Percentiles rank a stretch among this genome's conserved stretches.
phyloP scores from a whole-genome alignment of 2,888 invertebrate genomes.

The Andrena minutula region DNA sequence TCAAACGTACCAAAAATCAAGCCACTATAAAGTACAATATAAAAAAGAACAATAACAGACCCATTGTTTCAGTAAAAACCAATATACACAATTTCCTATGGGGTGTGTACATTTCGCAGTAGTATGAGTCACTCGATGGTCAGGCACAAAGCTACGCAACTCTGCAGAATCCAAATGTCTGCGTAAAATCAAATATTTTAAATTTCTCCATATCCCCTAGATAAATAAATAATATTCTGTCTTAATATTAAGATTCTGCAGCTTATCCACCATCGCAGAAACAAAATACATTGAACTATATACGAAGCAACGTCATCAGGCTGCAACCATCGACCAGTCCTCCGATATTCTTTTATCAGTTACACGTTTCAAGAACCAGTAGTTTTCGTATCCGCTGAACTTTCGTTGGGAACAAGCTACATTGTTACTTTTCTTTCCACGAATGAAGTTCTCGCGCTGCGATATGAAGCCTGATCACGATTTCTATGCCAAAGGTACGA shows the following conservation, averaged over 20 bases:
- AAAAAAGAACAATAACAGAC: neutral
- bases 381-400: neutral
- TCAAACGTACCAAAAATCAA: neutral
- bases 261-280: neutral
- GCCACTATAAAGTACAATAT: neutral
- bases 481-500: slow-evolving; percentile 28
- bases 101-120: slow-evolving; percentile 29
- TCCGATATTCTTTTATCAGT: neutral
- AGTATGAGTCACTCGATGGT: slow-evolving; percentile 38
- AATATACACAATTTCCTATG: neutral
- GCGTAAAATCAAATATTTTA: neutral
- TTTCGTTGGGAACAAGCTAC: neutral
- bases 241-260: neutral
- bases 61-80: neutral
- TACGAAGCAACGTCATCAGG: neutral
- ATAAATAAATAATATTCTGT: neutral
- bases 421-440: slow-evolving; percentile 14
- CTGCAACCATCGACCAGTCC: neutral
- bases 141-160: slow-evolving; percentile 14
- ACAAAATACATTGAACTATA: neutral
- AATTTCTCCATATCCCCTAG: neutral
- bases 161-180: neutral
- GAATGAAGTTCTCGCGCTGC: neutral
- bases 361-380: neutral
- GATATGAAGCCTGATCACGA: slow-evolving; percentile 9